These are phyloP conservation scores for Prosopocoilus inquinatus DNA, from an alignment of 2,888 invertebrate genomes.

Conservation along the genomic window DNA sequence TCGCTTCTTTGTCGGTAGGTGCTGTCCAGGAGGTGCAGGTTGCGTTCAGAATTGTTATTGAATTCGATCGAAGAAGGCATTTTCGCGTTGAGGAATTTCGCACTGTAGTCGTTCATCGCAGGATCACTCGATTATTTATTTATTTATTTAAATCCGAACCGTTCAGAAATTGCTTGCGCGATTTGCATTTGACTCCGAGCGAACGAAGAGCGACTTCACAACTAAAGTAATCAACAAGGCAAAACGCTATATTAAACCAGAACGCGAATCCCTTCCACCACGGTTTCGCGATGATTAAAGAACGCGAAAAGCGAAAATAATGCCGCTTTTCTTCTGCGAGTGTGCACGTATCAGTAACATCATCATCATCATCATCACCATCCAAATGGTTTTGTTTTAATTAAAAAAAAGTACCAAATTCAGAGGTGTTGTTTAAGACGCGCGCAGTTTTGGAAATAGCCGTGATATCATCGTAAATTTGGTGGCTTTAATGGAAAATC, in stretches of 20 bases:
- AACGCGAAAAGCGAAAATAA: not conserved
- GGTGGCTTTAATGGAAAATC: too few relatives aligned
- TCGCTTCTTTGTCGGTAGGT: constrained; percentile 22
- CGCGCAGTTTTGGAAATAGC: too few relatives aligned
- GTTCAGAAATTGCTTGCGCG: too few relatives aligned
- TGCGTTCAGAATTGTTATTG: constrained; percentile 27
- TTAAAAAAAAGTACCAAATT: too few relatives aligned
- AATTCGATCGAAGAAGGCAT: constrained; percentile 22
- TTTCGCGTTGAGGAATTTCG: constrained; percentile 11
- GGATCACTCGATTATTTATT: not conserved
- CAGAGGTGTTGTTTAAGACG: too few relatives aligned
- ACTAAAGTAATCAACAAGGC: constrained; percentile 2
- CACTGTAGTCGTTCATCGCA: not conserved
- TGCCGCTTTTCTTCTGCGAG: not conserved
- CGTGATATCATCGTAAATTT: too few relatives aligned
- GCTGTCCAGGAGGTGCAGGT: constrained; percentile 22
- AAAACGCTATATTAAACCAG: constrained; percentile 3
- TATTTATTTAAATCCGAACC: not conserved
- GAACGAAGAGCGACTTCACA: not conserved
- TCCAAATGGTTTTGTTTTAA: too few relatives aligned
- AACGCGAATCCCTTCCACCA: not conserved
- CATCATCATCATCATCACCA: too few relatives aligned
- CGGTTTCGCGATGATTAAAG: not conserved
- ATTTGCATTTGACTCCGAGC: not conserved
- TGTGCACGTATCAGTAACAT: not conserved